Evolutionary conservation across 2,888 invertebrate species (phyloP).

Genomic region (Drosophila diplacantha): DNA sequence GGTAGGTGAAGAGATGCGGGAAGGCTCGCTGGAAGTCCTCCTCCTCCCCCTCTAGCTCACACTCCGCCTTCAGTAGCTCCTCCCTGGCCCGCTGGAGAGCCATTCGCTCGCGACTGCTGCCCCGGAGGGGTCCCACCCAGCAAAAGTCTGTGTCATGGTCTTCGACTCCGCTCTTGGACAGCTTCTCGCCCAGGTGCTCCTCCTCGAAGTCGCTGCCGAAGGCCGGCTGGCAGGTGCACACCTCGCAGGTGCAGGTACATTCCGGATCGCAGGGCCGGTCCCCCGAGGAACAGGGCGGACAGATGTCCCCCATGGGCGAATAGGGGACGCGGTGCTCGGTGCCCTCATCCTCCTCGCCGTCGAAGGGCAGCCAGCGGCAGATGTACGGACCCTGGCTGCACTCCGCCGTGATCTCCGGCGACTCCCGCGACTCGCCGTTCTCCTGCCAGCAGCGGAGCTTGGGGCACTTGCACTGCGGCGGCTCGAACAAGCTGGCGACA

Average conservation of each 20-base stretch:
- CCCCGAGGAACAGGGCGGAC: constrained; percentile 50
- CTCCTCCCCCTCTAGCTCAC: constrained; percentile 2
- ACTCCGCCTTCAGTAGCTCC: constrained; percentile 8
- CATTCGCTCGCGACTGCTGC: constrained; percentile 14
- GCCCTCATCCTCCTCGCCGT: constrained; percentile 37
- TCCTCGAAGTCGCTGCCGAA: constrained; percentile 35
- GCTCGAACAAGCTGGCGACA: not conserved
- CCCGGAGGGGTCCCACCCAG: constrained; percentile 55
- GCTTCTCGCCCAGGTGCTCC: constrained; percentile 47
- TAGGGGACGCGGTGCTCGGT: constrained; percentile 44
- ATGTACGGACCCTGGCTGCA: constrained; percentile 69
- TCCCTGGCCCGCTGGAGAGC: constrained; percentile 1
- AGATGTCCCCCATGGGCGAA: constrained; percentile 49
- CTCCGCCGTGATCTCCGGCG: constrained; percentile 58
- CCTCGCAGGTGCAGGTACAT: constrained; percentile 57
- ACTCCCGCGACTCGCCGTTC: constrained; percentile 27
- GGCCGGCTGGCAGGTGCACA: constrained; percentile 43
- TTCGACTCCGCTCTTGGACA: constrained; percentile 50
- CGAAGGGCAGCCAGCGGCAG: constrained; percentile 64
- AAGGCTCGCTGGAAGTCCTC: constrained; percentile 26
- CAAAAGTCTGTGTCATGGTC: constrained; percentile 60
- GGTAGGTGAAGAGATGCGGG: constrained; percentile 55
- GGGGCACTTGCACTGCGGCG: constrained; percentile 50
- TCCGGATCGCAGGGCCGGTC: constrained; percentile 44
- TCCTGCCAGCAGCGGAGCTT: constrained; percentile 47